Evolutionary conservation across 53 echinoderm and acorn worm species (phyloP), one percentile per base, ranked within the genome.

Genomic region (Apostichopus leukothele): DNA sequence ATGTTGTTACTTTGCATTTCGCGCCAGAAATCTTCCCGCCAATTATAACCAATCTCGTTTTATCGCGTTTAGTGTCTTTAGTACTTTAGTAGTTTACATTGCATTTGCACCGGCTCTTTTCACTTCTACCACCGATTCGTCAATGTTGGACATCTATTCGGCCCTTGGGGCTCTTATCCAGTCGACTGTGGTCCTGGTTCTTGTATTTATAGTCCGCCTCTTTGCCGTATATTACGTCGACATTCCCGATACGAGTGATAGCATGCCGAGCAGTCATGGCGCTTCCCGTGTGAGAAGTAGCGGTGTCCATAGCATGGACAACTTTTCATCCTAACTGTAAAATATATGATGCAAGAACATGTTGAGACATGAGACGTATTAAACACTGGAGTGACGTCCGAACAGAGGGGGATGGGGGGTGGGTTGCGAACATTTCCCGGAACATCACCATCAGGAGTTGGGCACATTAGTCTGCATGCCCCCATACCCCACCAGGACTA

Each of bases 31-130:
- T 52, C 93, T 95, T 9, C 95, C 95, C 18, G 93, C 74, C 51
- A 95, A 95, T 86, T 95, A 95, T 88, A 95, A 95, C 88, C 93
- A 95, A 22, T 89, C 95, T n/a, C 95, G 95, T 16, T 95, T 95
- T 75, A 95, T 95, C 81, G 91, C 91, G 66, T 50, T 95, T 5
- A 93, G 93, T 57, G 95, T 90, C 16, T 95, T 93, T 88, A 93
- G 93, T 18, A 90, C 95, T 7, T 25, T 84, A 63, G 16, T 84
- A 4, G 93, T 95, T 9, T 93, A 93, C 88, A 83, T 95, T 5
- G 93, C 91, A n/a, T 95, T 93, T 83, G 91, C 91, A 4, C 91
- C 95, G 0, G 91, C 89, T 14, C 90, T 90, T 26, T 93, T 95
- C 20, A 75, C 90, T 26, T 52, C 88, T 6, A 67, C 90, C 3